Evolutionary conservation across 2,113 vertebrate genomes (phyloP), one percentile per base, ranked within the genome.

Genomic region (Zapornia atra): DNA sequence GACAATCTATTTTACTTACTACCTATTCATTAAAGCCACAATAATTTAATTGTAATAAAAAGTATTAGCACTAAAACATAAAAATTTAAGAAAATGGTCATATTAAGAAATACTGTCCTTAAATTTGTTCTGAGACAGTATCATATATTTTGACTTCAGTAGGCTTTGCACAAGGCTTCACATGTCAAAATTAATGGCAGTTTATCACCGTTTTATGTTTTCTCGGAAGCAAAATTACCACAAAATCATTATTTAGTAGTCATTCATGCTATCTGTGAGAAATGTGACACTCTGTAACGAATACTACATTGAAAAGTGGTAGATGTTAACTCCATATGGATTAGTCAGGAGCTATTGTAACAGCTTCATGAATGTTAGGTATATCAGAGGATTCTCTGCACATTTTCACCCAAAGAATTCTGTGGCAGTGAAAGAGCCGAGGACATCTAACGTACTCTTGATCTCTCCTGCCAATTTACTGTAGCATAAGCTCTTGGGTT

Each of bases 181-280:
- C 28, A 33, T 85, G 44, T 34, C 48, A 38, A 70, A 57, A 15
- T 65, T 72, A 82, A 36, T 73, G 54, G n/a, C 63, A 85, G 15
- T 65, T 91, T 73, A 59, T 76, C 53, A 72, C 21, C 22, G 77
- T 70, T 94, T 85, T 29, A 21, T 54, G 15, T 92, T 92, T 94
- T 91, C 66, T 70, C 40, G 69, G 75, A 91, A 92, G 53, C 44
- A 92, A 44, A 91, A 87, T 84, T 71, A 82, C 65, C 33, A 75
- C 29, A 75, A 71, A 86, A 91, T 71, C 19, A 56, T 86, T 89
- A 51, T 36, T 90, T 92, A 91, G 68, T 40, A 81, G 36, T 92
- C 12, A 50, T 63, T 90, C 53, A 4, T 85, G 29, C 38, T 90
- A 11, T 91, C 61, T 80, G 29, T 94, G 44, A 72, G 38, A 85